Percentiles rank a stretch among this genome's conserved stretches.
These are phyloP conservation scores for Tholera decimalis DNA, from an alignment of 2,888 invertebrate species.

Conservation along the genomic window DNA sequence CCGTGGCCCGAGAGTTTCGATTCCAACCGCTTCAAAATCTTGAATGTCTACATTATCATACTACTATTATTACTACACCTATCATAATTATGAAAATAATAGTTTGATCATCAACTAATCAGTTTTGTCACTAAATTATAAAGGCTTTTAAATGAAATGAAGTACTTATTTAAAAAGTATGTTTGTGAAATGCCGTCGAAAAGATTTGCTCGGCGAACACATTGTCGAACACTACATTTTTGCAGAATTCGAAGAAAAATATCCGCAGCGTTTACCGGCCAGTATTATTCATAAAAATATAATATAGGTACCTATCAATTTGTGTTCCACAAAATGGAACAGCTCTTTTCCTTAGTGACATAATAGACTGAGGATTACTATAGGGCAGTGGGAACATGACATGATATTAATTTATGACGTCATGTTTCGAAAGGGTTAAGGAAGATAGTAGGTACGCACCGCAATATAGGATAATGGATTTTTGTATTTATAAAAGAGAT, in stretches of 20 bases:
- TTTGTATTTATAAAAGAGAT: neutral
- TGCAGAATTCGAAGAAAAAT: constrained; percentile 47
- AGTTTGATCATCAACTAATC: no score
- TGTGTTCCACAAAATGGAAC: constrained; percentile 5
- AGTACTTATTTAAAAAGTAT: no score
- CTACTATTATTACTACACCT: no score
- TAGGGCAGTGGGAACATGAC: constrained; percentile 1
- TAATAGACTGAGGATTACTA: neutral
- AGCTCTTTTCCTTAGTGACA: neutral
- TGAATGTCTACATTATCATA: no score
- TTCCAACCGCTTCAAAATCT: no score
- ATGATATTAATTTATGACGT: constrained; percentile 13
- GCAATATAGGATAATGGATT: constrained; percentile 5
- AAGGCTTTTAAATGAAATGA: no score
- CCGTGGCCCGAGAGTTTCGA: no score
- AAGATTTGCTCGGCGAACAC: no score
- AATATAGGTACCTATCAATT: constrained; percentile 14
- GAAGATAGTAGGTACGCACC: constrained; percentile 3
- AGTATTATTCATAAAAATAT: constrained; percentile 13
- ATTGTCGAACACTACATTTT: no score
- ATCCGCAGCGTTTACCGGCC: constrained; percentile 35
- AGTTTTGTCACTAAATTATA: no score
- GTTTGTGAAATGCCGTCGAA: no score
- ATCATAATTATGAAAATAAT: no score
- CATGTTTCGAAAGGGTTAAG: neutral